Percentiles rank a stretch among this genome's conserved stretches.
These are phyloP conservation scores for Hypomesus transpacificus DNA, from an alignment of 2,113 vertebrate species.

Conservation along the genomic window DNA sequence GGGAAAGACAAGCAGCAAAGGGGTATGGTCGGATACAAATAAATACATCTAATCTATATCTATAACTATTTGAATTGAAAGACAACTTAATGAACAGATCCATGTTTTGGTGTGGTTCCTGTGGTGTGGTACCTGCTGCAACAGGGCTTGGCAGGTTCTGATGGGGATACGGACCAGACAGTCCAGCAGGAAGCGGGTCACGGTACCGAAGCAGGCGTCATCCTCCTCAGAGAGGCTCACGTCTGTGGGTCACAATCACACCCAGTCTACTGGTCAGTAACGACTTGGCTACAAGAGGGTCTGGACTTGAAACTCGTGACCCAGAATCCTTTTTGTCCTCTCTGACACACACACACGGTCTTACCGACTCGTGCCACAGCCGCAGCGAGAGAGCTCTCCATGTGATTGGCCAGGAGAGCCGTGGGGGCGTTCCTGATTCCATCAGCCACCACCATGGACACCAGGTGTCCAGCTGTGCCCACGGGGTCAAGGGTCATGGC, in stretches of 20 bases:
- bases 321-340: no score
- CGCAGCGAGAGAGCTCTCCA: slow-evolving; percentile 67
- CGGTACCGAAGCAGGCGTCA: slow-evolving; percentile 46
- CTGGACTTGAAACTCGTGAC: no score
- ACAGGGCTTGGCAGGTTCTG: slow-evolving; percentile 66
- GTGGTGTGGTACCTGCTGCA: slow-evolving; percentile 66
- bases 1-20: no score
- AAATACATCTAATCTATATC: no score
- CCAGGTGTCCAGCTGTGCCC: slow-evolving; percentile 70
- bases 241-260: slow-evolving; percentile 44
- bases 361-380: slow-evolving; percentile 67
- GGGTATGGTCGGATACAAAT: no score
- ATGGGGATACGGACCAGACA: slow-evolving; percentile 69
- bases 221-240: slow-evolving; percentile 59
- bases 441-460: slow-evolving; percentile 71
- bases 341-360: not conserved
- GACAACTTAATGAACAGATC: no score
- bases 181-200: slow-evolving; percentile 67
- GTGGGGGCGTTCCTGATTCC: slow-evolving; percentile 68
- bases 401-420: slow-evolving; percentile 76
- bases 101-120: not conserved
- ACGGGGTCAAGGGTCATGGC: slow-evolving; percentile 54
- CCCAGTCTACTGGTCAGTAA: no score
- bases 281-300: no score
- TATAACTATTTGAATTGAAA: no score